Percentiles rank a stretch among this genome's conserved stretches.
These are phyloP conservation scores for Scomber colias DNA, from an alignment of 2,113 vertebrate genomes.

Conservation along the genomic window DNA sequence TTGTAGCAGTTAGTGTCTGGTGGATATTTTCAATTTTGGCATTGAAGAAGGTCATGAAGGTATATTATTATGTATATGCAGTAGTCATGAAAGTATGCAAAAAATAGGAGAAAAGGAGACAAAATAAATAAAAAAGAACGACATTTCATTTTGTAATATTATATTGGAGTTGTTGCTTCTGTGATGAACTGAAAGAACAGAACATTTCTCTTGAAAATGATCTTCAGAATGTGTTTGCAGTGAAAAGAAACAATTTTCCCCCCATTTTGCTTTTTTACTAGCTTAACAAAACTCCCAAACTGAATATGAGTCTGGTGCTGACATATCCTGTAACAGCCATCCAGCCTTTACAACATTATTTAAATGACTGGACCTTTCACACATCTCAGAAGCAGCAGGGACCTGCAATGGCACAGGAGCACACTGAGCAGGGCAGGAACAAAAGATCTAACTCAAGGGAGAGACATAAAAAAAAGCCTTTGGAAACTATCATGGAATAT, in stretches of 20 bases:
- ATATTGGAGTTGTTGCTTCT: background rate
- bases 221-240: background rate
- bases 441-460: constrained; percentile 3
- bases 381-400: constrained; percentile 29
- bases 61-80: background rate
- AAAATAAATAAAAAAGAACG: too few relatives aligned
- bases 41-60: too few relatives aligned
- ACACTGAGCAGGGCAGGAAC: constrained; percentile 25
- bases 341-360: constrained; percentile 6
- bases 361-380: constrained; percentile 37
- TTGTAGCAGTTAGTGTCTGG: too few relatives aligned
- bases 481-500: constrained; percentile 25
- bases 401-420: constrained; percentile 15
- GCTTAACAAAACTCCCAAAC: background rate
- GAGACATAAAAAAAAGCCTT: constrained; percentile 28
- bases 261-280: background rate
- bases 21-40: too few relatives aligned
- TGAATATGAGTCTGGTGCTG: background rate
- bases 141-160: too few relatives aligned
- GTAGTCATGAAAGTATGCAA: background rate
- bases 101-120: background rate
- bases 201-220: background rate
- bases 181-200: background rate
- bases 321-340: constrained; percentile 2
- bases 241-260: background rate